Evolutionary conservation across 2,113 vertebrate genomes (phyloP), one percentile per base, ranked within the genome.

Genomic region (Axis porcinus): DNA sequence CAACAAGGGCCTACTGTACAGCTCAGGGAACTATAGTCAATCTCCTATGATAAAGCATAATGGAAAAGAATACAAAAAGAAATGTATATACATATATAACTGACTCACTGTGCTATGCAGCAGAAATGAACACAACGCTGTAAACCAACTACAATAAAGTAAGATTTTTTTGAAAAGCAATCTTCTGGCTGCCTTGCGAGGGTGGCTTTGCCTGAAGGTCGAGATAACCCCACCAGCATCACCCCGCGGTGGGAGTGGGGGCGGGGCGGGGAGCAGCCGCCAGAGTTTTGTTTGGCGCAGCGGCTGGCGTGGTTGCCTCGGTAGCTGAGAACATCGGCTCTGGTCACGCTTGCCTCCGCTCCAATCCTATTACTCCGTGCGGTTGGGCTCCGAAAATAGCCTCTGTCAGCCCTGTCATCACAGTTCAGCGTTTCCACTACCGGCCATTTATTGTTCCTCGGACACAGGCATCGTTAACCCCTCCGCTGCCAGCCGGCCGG

Each of bases 301-400:
- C 82, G 13, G 47, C 85, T 25, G 89, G 95, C 92, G 91, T 43
- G 70, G 70, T 98, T 98, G 97, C 97, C 97, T 93, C 91, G 78
- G 97, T 62, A 97, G 97, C 97, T 97, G 95, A 98, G 97, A 97
- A 97, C 95, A 86, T 81, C 21, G 50, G 96, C 82, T 79, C 97
- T 96, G 97, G 96, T 98, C 97, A 97, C 83, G 97, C 97, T 97
- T 45, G 94, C 97, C 95, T 95, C 96, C 7, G 6, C 95, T 96
- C 95, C 98, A 98, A 97, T 97, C 98, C 97, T 97, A 95, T 98
- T 98, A 98, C 97, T 96, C 89, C 47, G 0, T 97, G 97, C 23
- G 81, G 97, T 86, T 97, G 97, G 91, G 52, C 83, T 94, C 98
- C 57, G 7, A 98, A 98, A 98, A 98, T 98, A 98, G 96, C 94